These are phyloP conservation scores for Pipra filicauda DNA, from an alignment of 2,113 vertebrate species.

Conservation along the genomic window DNA sequence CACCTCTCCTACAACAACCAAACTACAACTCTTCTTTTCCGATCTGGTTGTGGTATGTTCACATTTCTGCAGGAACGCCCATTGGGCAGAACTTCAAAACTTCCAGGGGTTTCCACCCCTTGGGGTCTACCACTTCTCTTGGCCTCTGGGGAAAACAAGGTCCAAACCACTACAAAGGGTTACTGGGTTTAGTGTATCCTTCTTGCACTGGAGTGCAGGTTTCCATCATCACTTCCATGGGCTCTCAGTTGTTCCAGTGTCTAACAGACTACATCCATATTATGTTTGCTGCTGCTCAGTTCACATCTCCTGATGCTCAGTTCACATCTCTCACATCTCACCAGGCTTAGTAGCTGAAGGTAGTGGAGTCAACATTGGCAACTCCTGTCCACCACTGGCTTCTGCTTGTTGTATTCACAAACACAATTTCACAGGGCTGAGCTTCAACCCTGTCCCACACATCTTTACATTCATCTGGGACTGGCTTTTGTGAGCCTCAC, in stretches of 20 bases:
- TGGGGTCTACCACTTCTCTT: too few species aligned
- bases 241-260: background rate
- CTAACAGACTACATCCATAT: background rate
- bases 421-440: background rate
- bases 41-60: too few species aligned
- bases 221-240: background rate
- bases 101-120: too few species aligned
- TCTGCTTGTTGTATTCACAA: background rate
- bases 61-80: too few species aligned
- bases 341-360: background rate
- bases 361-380: rapidly evolving
- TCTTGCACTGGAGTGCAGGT: background rate
- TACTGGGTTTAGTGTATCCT: background rate
- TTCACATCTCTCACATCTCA: background rate
- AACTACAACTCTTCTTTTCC: too few species aligned
- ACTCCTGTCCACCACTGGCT: too few species aligned
- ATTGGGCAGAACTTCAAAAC: too few species aligned
- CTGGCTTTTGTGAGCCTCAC: background rate
- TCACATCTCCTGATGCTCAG: background rate
- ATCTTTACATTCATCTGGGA: background rate
- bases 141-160: too few species aligned
- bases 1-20: too few species aligned
- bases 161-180: too few species aligned
- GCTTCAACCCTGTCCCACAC: background rate
- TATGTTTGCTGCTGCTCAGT: background rate